These are phyloP conservation scores for Rhinoderma darwinii DNA, from an alignment of 2,113 vertebrate genomes.

Conservation along the genomic window DNA sequence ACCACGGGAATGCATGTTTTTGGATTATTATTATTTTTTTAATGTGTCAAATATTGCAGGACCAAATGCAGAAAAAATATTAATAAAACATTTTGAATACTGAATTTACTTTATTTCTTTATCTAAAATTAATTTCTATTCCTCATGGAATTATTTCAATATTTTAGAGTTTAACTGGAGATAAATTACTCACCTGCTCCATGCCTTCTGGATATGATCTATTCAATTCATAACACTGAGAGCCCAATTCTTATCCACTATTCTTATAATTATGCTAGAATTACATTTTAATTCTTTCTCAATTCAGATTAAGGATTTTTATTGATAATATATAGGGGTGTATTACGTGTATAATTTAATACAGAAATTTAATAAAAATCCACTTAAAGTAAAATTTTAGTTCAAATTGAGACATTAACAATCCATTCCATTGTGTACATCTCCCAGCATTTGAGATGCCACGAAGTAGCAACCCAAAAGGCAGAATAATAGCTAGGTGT, in stretches of 20 bases:
- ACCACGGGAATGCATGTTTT: no score
- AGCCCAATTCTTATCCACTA: constrained; percentile 25
- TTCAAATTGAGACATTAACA: not conserved
- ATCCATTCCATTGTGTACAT: not conserved
- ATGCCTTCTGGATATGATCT: constrained; percentile 53
- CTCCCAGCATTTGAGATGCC: not conserved
- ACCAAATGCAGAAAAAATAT: not conserved
- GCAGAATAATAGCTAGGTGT: no score
- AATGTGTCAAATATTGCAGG: not conserved
- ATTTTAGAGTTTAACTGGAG: constrained; percentile 49
- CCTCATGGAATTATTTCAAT: constrained; percentile 53
- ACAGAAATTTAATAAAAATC: constrained; percentile 4
- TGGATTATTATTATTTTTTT: not conserved
- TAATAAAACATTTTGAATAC: constrained; percentile 5
- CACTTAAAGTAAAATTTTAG: not conserved
- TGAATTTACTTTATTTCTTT: constrained; percentile 2
- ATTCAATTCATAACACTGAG: constrained; percentile 42
- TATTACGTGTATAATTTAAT: not conserved
- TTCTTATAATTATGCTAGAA: constrained; percentile 53
- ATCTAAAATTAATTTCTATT: constrained; percentile 47
- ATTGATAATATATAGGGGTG: constrained; percentile 19
- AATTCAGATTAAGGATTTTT: constrained; percentile 36
- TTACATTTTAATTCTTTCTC: constrained; percentile 35
- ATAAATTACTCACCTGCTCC: constrained; percentile 52
- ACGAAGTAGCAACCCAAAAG: not conserved